phyloP scores from a whole-genome alignment of 2,797 vertebrate species.

The Pseudomugil gertrudae region DNA sequence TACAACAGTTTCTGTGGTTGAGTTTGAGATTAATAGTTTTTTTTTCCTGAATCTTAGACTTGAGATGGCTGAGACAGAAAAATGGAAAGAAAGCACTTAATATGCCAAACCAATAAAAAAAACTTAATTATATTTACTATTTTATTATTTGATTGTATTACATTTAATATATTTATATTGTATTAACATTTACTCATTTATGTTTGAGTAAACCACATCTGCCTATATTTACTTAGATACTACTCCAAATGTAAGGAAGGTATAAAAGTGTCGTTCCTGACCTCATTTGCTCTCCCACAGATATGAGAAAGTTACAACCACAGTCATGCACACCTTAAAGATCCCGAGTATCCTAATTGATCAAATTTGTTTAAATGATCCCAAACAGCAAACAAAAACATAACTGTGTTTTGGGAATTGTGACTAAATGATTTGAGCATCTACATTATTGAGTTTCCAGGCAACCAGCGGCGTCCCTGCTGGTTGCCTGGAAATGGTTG shows the following conservation, averaged over 20 bases:
- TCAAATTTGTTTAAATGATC: neutral
- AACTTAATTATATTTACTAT: too few species aligned
- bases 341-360: neutral
- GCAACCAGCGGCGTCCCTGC: neutral
- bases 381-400: neutral
- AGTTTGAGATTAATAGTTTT: neutral
- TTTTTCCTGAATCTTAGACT: too few species aligned
- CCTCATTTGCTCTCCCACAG: neutral
- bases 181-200: neutral
- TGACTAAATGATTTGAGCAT: neutral
- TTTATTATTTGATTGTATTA: too few species aligned
- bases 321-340: conserved; percentile 1
- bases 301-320: neutral
- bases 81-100: neutral
- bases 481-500: conserved; percentile 2
- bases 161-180: too few species aligned
- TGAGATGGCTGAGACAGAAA: neutral
- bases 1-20: neutral
- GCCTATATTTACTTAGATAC: too few species aligned
- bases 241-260: too few species aligned
- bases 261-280: too few species aligned
- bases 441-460: neutral
- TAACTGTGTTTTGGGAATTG: neutral
- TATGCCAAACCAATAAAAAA: neutral
- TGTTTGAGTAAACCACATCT: too few species aligned